Evolutionary conservation across 2,113 vertebrate genomes (phyloP), one percentile per base, ranked within the genome.

Genomic region (Pandion haliaetus): DNA sequence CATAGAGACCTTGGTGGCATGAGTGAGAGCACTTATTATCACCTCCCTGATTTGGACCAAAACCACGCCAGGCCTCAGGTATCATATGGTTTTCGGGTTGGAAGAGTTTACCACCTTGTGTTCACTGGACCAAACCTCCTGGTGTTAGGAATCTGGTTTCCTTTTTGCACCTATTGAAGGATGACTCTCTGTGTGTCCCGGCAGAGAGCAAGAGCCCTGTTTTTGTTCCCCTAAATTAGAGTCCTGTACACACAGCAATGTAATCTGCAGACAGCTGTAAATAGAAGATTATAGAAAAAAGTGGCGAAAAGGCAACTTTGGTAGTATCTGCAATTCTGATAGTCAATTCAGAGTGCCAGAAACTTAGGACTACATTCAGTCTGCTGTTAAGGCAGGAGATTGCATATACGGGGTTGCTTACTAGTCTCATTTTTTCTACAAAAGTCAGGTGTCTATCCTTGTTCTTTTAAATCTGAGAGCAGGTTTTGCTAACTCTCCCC

Each of bases 191-290:
- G 2, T 45, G 28, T 42, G 16, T 26, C n/a, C 28, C 42, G 91
- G 42, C 14, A 55, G 62, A 72, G 5, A 40, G 4, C 15, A 67
- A 47, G 9, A 50, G 4, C 10, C 14, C 16, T 1, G 0, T 3
- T 93, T 89, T 78, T 49, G 7, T 47, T 55, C 29, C 26, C 9
- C 50, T 73, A 57, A 65, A 26, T 77, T 40, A 69, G 15, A 78
- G 5, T 1, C 0, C 1, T 65, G 29, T 62, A 31, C 16, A 38
- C 19, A 45, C 3, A 86, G 12, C 4, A 10, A 32, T 32, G 14
- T 49, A n/a, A 81, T 94, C 55, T 86, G 32, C 36, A 78, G 31
- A 40, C 9, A 79, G 17, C 6, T 74, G 10, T 40, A 73, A 72
- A 69, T 7, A 76, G 42, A 93, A 76, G 19, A 36, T 29, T 45